A percentile compares a stretch with the other conserved stretches of the same genome.
Conservation (phyloP, 2,888 invertebrate genomes). For the Myathropa florea region DNA sequence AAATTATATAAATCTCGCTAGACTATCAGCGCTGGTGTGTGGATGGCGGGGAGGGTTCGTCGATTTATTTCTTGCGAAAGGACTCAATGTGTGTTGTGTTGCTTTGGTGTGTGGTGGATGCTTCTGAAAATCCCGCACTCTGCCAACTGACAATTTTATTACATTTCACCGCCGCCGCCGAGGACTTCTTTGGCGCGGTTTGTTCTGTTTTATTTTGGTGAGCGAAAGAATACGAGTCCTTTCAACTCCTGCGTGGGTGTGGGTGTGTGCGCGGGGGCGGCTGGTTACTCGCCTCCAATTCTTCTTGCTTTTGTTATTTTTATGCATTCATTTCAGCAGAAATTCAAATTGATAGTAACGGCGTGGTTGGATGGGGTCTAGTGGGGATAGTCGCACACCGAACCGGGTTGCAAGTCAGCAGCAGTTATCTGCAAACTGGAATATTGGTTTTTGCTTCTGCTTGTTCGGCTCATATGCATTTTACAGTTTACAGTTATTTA, state of each 20-base stretch:
- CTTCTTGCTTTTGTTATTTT: conserved; percentile 49
- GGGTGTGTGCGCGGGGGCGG: not conserved
- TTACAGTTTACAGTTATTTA: conserved; percentile 64
- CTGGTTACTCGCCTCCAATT: conserved; percentile 2
- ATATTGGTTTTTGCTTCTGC: conserved; percentile 1
- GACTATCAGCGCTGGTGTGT: not conserved
- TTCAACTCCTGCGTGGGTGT: not conserved
- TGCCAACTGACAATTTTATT: conserved; percentile 59
- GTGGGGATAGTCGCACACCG: not conserved
- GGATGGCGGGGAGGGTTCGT: conserved; percentile 3
- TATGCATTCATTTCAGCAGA: conserved; percentile 56
- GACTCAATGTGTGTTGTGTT: conserved; percentile 27
- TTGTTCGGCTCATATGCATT: conserved; percentile 18
- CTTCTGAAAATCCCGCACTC: conserved; percentile 44
- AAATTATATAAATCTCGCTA: not conserved
- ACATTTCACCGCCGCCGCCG: conserved; percentile 37
- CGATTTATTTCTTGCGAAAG: conserved; percentile 50
- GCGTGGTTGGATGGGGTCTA: not conserved
- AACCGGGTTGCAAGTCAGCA: conserved; percentile 44
- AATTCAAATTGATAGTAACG: conserved; percentile 52
- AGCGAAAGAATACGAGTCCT: not conserved
- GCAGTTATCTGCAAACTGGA: conserved; percentile 53
- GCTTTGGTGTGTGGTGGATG: not conserved
- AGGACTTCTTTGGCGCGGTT: conserved; percentile 17
- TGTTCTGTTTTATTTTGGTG: not conserved